These are phyloP conservation scores for Arge pagana DNA, from an alignment of 2,888 invertebrate species.

Conservation along the genomic window DNA sequence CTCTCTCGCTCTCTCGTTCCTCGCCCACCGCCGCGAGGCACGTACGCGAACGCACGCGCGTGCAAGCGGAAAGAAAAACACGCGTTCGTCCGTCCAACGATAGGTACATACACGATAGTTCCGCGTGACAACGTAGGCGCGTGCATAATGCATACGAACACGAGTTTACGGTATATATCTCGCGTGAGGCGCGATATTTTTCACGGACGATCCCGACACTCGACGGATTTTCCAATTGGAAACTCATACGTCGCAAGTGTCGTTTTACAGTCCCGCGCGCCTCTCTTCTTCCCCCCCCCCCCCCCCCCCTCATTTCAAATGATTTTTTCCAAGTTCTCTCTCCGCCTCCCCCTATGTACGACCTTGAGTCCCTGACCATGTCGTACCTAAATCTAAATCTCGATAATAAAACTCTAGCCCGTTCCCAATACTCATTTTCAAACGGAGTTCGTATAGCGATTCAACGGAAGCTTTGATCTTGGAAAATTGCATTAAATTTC, in stretches of 20 bases:
- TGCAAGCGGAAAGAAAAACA: too few species aligned
- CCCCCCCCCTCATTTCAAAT: too few species aligned
- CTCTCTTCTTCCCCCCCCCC: background rate
- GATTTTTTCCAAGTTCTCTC: too few species aligned
- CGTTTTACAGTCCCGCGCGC: conserved; percentile 5
- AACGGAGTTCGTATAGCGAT: conserved; percentile 1
- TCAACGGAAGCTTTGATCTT: too few species aligned
- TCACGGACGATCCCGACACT: conserved; percentile 23
- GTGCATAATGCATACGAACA: too few species aligned
- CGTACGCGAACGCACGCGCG: conserved; percentile 10
- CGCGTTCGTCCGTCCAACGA: too few species aligned
- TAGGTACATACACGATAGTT: too few species aligned
- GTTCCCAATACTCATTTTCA: conserved; percentile 2
- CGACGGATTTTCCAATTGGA: conserved; percentile 25
- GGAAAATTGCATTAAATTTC: too few species aligned
- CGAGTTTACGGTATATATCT: too few species aligned
- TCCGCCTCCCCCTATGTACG: too few species aligned
- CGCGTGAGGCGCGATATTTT: conserved; percentile 17
- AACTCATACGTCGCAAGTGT: background rate
- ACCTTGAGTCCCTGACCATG: conserved; percentile 28
- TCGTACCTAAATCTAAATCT: conserved; percentile 39
- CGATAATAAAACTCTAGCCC: conserved; percentile 26
- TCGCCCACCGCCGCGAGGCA: too few species aligned
- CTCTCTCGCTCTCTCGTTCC: conserved; percentile 10
- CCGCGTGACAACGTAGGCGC: too few species aligned